These are phyloP conservation scores for Ellobium chinense DNA, from an alignment of 2,888 invertebrate genomes.

Conservation along the genomic window DNA sequence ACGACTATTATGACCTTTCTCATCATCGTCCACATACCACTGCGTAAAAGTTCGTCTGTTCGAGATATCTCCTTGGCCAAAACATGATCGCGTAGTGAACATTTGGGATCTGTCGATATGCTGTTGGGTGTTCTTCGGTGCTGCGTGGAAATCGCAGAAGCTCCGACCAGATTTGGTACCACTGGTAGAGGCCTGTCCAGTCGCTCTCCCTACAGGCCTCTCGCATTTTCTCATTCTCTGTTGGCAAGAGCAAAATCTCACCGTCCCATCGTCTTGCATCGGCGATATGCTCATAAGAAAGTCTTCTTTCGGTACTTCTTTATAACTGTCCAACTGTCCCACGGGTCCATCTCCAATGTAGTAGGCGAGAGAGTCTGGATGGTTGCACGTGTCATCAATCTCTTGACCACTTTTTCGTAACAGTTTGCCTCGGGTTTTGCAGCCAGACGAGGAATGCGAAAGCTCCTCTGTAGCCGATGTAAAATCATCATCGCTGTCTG, in stretches of 20 bases:
- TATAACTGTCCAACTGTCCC: constrained; percentile 8
- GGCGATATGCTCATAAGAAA: constrained; percentile 11
- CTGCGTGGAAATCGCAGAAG: constrained; percentile 2
- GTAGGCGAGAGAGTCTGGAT: constrained; percentile 14
- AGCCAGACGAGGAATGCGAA: background rate
- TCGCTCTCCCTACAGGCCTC: background rate
- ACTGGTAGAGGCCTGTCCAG: background rate
- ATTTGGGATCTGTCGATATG: background rate
- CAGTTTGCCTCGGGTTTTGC: background rate
- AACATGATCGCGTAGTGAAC: background rate
- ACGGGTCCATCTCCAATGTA: constrained; percentile 14
- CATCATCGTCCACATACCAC: constrained; percentile 32
- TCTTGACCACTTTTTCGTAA: constrained; percentile 18
- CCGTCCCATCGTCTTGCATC: background rate
- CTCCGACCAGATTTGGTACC: background rate
- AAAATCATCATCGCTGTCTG: constrained; percentile 38
- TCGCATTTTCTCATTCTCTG: background rate
- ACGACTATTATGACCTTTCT: background rate
- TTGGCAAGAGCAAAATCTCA: background rate
- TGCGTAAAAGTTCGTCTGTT: constrained; percentile 21
- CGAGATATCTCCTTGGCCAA: constrained; percentile 24
- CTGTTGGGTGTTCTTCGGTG: background rate
- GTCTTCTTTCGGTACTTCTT: constrained; percentile 33
- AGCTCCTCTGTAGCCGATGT: constrained; percentile 32
- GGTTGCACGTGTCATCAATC: constrained; percentile 42